Conservation (phyloP, 2,797 vertebrate genomes). For the Lepidocolaptes lacrymiger region DNA sequence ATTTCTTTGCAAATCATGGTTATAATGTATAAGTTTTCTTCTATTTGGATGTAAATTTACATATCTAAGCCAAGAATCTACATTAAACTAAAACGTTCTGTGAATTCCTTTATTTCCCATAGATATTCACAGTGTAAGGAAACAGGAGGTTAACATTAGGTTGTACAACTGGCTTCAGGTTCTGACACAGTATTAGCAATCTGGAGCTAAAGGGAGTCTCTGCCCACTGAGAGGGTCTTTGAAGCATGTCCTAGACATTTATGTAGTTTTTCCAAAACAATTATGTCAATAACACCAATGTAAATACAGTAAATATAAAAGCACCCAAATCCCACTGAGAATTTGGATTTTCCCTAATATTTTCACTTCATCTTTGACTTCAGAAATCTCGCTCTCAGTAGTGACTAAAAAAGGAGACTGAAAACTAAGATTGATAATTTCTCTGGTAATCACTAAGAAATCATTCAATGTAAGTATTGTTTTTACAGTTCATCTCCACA, state of each 20-base stretch:
- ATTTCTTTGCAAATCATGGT: not conserved
- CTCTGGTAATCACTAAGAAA: not conserved
- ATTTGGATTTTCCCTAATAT: not conserved
- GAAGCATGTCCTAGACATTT: not conserved
- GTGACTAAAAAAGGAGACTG: not conserved
- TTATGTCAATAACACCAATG: not conserved
- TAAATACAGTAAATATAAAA: not conserved
- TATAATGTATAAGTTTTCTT: not conserved
- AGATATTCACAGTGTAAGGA: not conserved
- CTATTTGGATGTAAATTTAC: not conserved
- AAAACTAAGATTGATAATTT: not conserved
- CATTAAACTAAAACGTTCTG: not conserved
- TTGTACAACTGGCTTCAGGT: not conserved
- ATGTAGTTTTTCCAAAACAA: not conserved
- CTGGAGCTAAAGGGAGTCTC: not conserved
- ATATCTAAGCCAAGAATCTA: not conserved
- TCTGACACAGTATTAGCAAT: not conserved
- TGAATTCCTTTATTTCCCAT: not conserved
- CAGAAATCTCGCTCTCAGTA: not conserved
- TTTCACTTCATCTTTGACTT: not conserved
- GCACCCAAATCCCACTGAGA: not conserved
- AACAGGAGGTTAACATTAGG: not conserved
- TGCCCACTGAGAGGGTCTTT: not conserved
- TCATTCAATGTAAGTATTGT: not conserved
- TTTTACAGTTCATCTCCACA: not conserved